These are phyloP conservation scores for Conus ventricosus DNA, from an alignment of 1,140 invertebrate species.

Conservation along the genomic window DNA sequence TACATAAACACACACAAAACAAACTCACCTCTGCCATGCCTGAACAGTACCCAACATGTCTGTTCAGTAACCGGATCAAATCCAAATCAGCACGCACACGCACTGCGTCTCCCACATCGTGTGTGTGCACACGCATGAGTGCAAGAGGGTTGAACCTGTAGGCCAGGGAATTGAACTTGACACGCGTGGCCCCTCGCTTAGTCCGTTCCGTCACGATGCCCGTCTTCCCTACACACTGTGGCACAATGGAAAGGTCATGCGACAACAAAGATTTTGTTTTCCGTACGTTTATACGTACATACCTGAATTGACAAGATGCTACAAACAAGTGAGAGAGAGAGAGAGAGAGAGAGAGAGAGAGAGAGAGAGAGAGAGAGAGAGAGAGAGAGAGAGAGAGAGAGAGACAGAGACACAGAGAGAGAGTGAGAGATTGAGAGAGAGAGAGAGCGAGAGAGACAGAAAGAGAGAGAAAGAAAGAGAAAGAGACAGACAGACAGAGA, in stretches of 20 bases:
- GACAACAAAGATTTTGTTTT: not conserved
- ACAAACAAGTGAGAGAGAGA: not conserved
- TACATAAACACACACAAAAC: not conserved
- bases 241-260: not conserved
- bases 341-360: no score
- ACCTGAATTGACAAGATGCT: not conserved
- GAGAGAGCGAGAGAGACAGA: not conserved
- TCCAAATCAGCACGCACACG: constrained; percentile 2
- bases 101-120: constrained; percentile 15
- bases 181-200: not conserved
- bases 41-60: not conserved
- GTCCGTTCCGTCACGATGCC: constrained; percentile 10
- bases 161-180: constrained; percentile 8
- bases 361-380: not conserved
- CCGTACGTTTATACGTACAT: no score
- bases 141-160: constrained; percentile 20
- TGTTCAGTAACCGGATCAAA: constrained; percentile 16
- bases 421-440: no score
- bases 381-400: not conserved
- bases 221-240: constrained; percentile 20
- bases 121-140: not conserved
- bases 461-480: not conserved
- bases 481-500: not conserved
- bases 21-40: constrained; percentile 11
- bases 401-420: not conserved